Percentiles rank a stretch among this genome's conserved stretches.
Conservation (phyloP, 2,888 invertebrate genomes). For the Thereva nobilitata region DNA sequence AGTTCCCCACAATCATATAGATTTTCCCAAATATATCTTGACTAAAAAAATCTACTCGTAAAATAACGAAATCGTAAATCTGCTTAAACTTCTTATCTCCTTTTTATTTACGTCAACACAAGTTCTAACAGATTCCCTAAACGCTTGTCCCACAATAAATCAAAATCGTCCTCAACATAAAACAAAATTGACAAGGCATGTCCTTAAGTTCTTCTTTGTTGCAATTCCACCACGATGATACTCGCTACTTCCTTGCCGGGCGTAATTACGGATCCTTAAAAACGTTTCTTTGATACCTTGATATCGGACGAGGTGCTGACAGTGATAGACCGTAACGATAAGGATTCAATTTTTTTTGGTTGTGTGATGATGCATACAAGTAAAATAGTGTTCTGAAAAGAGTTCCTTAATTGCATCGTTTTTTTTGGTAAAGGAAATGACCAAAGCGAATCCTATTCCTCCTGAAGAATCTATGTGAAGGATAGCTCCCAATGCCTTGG, state of each 20-base stretch:
- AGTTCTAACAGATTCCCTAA: conserved; percentile 37
- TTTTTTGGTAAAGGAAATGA: conserved; percentile 5
- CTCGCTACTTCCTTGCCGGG: not conserved
- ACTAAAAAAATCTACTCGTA: too few species aligned
- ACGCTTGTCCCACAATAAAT: conserved; percentile 32
- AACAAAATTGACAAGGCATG: conserved; percentile 20
- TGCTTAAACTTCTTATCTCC: too few species aligned
- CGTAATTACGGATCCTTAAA: conserved; percentile 14
- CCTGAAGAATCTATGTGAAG: not conserved
- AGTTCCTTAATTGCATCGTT: conserved; percentile 15
- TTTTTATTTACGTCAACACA: conserved; percentile 35
- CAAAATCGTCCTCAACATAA: conserved; percentile 35
- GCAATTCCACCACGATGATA: not conserved
- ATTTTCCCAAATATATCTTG: too few species aligned
- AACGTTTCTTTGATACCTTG: not conserved
- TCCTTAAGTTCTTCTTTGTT: too few species aligned
- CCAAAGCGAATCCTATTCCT: conserved; percentile 15
- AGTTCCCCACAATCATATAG: too few species aligned
- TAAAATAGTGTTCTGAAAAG: not conserved
- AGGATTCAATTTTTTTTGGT: conserved; percentile 6
- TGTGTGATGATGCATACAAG: not conserved
- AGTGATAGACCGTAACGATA: conserved; percentile 21
- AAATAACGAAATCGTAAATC: too few species aligned
- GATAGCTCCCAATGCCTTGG: not conserved
- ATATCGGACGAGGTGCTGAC: conserved; percentile 17